Evolutionary conservation across 2,888 invertebrate genomes (phyloP), one percentile per base, ranked within the genome.

Genomic region (Phytoseiulus persimilis): DNA sequence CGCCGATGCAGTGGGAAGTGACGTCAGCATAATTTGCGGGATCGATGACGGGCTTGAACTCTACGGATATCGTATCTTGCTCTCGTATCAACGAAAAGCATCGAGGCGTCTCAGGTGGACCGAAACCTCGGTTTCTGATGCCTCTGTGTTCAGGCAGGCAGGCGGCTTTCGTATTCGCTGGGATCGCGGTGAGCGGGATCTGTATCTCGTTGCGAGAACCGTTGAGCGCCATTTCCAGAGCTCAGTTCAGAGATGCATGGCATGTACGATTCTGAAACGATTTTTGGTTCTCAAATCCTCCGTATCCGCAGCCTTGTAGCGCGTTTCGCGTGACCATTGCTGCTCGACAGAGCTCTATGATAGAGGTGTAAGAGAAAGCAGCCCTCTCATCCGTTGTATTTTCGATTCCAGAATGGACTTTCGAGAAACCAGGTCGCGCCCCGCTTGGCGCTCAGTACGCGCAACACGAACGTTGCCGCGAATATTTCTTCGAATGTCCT

Each of bases 361-460:
- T n/a, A n/a, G n/a, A n/a, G n/a, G 39, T 39, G 9, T 39, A 9
- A 3, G 9, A 9, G 39, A 39, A 39, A 39, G 9, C 39, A 6
- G 3, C 39, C 9, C 39, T 3, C 39, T 65, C 65, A 65, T 65
- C 65, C 9, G 39, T 65, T 23, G 23, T 65, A 14, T 65, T 14
- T 65, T 65, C 65, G 2, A 23, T 65, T 65, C 28, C 65, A 65
- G 65, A 65, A 65, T 65, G 65, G 65, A 65, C 65, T 65, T 14
- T 65, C 65, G 18, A 65, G 18, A 18, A 65, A 65, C 65, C 65
- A 65, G n/a, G 87, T 45, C 14, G 32, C 33, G 45, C 45, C 87
- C 28, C 87, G 87, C 33, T 11, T 45, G 32, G 87, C 87, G 23
- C 87, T 87, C 39, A 87, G 87, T 45, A n/a, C 87, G 11, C 87